A percentile compares a stretch with the other conserved stretches of the same genome.
These are phyloP conservation scores for Charina bottae DNA, from an alignment of 2,113 vertebrate species.

Conservation along the genomic window DNA sequence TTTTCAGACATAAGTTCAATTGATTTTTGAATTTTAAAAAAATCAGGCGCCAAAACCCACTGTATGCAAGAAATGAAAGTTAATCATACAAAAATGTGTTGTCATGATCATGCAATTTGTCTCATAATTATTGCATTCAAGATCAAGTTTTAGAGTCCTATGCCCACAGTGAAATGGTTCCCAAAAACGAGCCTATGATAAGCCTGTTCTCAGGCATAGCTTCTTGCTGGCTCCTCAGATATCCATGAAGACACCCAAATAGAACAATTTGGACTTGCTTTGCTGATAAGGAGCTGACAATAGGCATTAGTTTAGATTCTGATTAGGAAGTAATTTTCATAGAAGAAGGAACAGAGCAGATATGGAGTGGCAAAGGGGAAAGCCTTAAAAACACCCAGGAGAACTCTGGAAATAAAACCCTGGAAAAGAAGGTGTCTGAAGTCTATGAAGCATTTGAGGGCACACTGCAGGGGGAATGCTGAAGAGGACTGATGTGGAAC, in stretches of 20 bases:
- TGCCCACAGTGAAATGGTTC: background rate
- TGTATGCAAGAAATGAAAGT: background rate
- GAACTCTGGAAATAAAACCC: background rate
- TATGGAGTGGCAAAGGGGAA: background rate
- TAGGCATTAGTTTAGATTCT: background rate
- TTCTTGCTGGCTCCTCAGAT: background rate
- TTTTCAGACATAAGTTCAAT: background rate
- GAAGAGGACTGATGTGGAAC: background rate
- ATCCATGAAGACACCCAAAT: background rate
- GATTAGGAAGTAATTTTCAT: background rate
- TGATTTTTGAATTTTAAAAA: background rate
- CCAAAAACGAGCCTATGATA: background rate
- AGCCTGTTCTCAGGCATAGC: background rate
- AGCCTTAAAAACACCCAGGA: background rate
- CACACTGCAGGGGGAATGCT: background rate
- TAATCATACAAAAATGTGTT: background rate
- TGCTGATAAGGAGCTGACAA: background rate
- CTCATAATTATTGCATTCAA: background rate
- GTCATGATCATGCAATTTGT: background rate
- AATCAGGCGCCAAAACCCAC: background rate
- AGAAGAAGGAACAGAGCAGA: background rate
- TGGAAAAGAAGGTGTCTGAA: background rate
- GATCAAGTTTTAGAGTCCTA: background rate
- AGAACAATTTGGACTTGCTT: background rate
- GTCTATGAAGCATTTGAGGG: background rate